Percentiles rank a stretch among this genome's conserved stretches.
phyloP scores from a whole-genome alignment of 2,797 vertebrate species.

The Urocyon cinereoargenteus region DNA sequence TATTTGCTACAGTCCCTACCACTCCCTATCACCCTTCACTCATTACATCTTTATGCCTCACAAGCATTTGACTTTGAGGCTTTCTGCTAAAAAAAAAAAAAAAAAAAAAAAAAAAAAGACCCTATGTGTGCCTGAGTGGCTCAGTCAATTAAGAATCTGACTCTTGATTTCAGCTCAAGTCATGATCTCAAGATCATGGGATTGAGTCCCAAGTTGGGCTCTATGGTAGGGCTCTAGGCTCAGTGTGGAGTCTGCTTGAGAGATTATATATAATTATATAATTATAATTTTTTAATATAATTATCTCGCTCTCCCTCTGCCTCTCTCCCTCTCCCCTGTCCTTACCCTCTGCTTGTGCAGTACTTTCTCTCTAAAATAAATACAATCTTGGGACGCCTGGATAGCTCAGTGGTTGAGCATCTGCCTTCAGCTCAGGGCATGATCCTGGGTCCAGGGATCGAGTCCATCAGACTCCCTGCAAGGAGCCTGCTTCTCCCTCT shows the following conservation, averaged over 20 bases:
- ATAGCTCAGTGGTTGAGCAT: no score
- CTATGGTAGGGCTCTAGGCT: background rate
- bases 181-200: background rate
- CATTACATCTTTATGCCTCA: background rate
- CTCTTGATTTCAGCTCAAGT: background rate
- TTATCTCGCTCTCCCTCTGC: background rate
- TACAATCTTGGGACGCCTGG: no score
- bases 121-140: background rate
- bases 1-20: background rate
- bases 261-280: background rate
- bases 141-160: background rate
- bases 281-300: no score
- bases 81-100: conserved; percentile 28
- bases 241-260: background rate
- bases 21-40: background rate
- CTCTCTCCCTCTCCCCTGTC: background rate
- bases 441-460: no score
- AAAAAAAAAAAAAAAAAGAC: background rate
- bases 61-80: background rate
- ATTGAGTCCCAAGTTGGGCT: background rate
- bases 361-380: background rate
- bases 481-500: no score
- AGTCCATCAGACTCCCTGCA: no score
- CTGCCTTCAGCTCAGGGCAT: no score
- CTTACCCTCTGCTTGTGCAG: background rate